Percentiles rank a stretch among this genome's conserved stretches.
Evolutionary conservation across 2,888 invertebrate species (phyloP).

Genomic region (Helicoverpa assulta): DNA sequence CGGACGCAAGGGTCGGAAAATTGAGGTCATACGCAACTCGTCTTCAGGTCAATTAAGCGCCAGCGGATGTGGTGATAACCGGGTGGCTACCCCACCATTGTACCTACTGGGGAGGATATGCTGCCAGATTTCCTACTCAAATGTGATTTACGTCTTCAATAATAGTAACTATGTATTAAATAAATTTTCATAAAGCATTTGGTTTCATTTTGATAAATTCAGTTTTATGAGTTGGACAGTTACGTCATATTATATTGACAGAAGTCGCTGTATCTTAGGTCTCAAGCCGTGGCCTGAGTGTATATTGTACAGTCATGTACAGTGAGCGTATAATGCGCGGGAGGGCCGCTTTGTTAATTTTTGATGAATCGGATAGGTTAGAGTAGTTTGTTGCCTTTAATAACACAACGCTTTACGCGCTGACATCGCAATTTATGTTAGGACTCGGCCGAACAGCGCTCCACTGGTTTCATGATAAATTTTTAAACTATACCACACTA

Average conservation of each 20-base stretch:
- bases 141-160: neutral
- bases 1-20: constrained; percentile 73
- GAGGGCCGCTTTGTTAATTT: constrained; percentile 73
- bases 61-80: constrained; percentile 61
- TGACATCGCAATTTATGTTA: constrained; percentile 65
- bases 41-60: constrained; percentile 79
- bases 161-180: neutral
- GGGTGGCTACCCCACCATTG: constrained; percentile 28
- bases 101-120: neutral
- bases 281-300: constrained; percentile 18
- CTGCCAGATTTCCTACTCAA: neutral
- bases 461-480: constrained; percentile 39
- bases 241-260: no score
- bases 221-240: no score
- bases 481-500: constrained; percentile 55
- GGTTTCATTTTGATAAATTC: no score
- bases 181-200: no score
- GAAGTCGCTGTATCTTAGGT: constrained; percentile 28
- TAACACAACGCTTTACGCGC: constrained; percentile 65
- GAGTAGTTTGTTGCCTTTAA: constrained; percentile 70
- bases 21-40: constrained; percentile 76
- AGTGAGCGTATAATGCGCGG: constrained; percentile 61
- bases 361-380: constrained; percentile 74
- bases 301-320: constrained; percentile 57
- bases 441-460: constrained; percentile 29